A percentile compares a stretch with the other conserved stretches of the same genome.
These are phyloP conservation scores for Labroides dimidiatus DNA, from an alignment of 2,797 vertebrate species.

Conservation along the genomic window DNA sequence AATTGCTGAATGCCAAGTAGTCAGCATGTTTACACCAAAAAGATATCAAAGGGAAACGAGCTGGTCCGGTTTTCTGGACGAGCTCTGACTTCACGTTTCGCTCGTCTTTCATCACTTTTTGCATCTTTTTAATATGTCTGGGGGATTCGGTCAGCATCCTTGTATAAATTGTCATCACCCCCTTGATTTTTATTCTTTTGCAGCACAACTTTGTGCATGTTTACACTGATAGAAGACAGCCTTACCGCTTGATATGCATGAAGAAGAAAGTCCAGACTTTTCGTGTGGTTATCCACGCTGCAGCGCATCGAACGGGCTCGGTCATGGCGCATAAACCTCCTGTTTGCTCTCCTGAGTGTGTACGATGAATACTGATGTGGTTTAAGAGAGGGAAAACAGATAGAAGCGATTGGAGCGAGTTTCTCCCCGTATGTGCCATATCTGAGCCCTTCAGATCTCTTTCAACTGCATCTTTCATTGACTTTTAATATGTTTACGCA, in stretches of 20 bases:
- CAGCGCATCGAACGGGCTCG: constrained; percentile 7
- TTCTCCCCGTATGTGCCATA: background rate
- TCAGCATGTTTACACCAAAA: constrained; percentile 11
- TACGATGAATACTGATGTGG: constrained; percentile 37
- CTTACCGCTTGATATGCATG: background rate
- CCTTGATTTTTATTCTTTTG: no score
- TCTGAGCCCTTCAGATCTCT: constrained; percentile 7
- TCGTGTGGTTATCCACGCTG: background rate
- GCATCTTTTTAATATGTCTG: background rate
- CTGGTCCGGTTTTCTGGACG: background rate
- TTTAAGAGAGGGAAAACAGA: no score
- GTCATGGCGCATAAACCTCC: constrained; percentile 7
- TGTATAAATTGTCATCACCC: background rate
- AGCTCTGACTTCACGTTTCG: constrained; percentile 10
- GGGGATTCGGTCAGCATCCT: background rate
- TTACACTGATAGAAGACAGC: background rate
- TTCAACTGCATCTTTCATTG: background rate
- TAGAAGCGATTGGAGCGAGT: no score
- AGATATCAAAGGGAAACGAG: background rate
- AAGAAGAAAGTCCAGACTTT: background rate
- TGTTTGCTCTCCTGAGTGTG: background rate
- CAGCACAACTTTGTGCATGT: background rate
- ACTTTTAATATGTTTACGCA: background rate
- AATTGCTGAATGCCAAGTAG: constrained; percentile 1
- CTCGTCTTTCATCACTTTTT: constrained; percentile 8